These are phyloP conservation scores for Cygnus atratus DNA, from an alignment of 2,113 vertebrate species.

Conservation along the genomic window DNA sequence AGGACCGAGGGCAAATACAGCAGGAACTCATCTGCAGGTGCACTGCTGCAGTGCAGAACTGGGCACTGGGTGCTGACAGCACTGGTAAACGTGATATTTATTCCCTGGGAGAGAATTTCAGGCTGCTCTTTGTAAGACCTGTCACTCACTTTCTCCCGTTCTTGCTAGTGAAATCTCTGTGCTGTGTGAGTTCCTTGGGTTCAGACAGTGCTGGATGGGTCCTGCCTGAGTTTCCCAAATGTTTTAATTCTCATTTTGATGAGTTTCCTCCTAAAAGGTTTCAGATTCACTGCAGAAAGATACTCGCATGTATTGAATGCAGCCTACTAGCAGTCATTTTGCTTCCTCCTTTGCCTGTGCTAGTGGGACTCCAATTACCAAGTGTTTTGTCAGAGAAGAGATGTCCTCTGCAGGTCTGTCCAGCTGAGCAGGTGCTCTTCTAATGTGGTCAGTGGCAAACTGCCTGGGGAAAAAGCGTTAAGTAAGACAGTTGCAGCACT, in stretches of 20 bases:
- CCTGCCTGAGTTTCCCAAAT: background rate
- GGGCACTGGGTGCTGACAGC: constrained; percentile 26
- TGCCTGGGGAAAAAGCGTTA: background rate
- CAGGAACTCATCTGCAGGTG: constrained; percentile 27
- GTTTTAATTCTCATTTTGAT: background rate
- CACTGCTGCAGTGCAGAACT: background rate
- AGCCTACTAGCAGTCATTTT: background rate
- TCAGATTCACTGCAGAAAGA: background rate
- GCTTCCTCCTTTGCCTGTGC: background rate
- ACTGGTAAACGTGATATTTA: constrained; percentile 24
- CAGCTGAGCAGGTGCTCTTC: background rate
- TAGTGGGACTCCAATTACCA: background rate
- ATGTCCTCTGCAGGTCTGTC: background rate
- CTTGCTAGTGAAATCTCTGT: background rate
- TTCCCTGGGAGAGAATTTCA: constrained; percentile 20
- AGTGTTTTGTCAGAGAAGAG: background rate
- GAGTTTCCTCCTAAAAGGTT: background rate
- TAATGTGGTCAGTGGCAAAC: background rate
- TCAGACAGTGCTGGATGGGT: background rate
- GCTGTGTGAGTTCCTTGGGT: background rate
- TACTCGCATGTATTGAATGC: background rate
- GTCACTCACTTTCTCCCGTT: constrained; percentile 14
- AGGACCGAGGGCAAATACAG: background rate
- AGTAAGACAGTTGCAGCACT: background rate
- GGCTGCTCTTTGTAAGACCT: constrained; percentile 18